Conservation (phyloP, 2,113 vertebrate species). For the Nothobranchius kuhntae region DNA sequence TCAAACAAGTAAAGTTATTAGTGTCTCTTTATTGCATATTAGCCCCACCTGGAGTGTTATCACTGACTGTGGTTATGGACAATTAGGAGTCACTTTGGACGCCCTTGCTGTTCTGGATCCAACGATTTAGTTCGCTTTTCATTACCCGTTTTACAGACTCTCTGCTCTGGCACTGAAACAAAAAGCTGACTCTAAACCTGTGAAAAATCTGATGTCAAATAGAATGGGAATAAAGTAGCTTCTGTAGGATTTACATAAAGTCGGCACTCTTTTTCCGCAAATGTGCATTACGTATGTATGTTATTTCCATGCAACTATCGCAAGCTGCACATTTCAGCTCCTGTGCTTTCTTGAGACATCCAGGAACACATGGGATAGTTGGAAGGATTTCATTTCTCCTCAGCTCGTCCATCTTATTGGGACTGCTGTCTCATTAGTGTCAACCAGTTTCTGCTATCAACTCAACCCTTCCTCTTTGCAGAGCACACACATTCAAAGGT, state of each 20-base stretch:
- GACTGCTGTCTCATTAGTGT: slow-evolving; percentile 59
- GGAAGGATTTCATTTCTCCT: slow-evolving; percentile 24
- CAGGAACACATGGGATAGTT: slow-evolving; percentile 1
- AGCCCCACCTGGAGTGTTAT: slow-evolving; percentile 40
- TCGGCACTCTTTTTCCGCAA: slow-evolving; percentile 36
- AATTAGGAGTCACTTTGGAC: slow-evolving; percentile 42
- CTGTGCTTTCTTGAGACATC: neutral
- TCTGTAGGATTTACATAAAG: slow-evolving; percentile 33
- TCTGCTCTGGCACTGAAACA: slow-evolving; percentile 46
- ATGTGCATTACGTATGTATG: slow-evolving; percentile 20
- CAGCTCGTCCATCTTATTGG: slow-evolving; percentile 43
- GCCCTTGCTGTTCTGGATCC: slow-evolving; percentile 38
- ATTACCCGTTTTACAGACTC: slow-evolving; percentile 67
- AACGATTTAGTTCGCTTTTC: slow-evolving; percentile 62
- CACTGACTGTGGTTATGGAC: slow-evolving; percentile 28
- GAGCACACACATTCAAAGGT: slow-evolving; percentile 33
- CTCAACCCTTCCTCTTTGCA: slow-evolving; percentile 31
- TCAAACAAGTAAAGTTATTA: slow-evolving; percentile 1
- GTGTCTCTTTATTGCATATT: neutral
- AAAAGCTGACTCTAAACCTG: slow-evolving; percentile 25
- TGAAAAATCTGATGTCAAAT: slow-evolving; percentile 41
- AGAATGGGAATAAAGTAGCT: slow-evolving; percentile 42
- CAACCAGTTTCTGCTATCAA: slow-evolving; percentile 34
- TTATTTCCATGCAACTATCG: slow-evolving; percentile 13
- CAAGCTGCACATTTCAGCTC: slow-evolving; percentile 2